These are phyloP conservation scores for Trachymyrmex cornetzi DNA, from an alignment of 1,140 invertebrate genomes.

Conservation along the genomic window DNA sequence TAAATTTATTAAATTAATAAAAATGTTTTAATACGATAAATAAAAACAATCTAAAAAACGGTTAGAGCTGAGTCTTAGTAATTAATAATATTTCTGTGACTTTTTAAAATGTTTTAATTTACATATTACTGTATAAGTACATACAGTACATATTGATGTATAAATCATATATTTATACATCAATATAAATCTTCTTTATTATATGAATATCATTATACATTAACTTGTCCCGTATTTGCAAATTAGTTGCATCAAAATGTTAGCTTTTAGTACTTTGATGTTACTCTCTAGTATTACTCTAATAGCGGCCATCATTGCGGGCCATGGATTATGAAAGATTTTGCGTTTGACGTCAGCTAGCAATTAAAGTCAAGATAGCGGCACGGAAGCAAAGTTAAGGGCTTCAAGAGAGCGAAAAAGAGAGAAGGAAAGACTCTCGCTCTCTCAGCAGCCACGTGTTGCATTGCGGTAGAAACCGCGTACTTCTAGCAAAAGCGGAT, in stretches of 20 bases:
- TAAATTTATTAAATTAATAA: background rate
- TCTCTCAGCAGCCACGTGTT: conserved; percentile 47
- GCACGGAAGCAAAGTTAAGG: conserved; percentile 75
- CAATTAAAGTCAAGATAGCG: conserved; percentile 72
- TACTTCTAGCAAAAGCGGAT: conserved; percentile 65
- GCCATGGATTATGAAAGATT: conserved; percentile 26
- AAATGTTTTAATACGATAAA: background rate
- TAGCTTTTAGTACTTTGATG: background rate
- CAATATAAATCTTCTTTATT: background rate
- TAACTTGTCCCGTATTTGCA: background rate
- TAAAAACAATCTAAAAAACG: too few relatives aligned
- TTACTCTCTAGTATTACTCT: conserved; percentile 4
- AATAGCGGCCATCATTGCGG: conserved; percentile 11
- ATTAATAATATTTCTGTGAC: too few relatives aligned
- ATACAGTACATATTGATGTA: too few relatives aligned
- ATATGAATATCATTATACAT: background rate
- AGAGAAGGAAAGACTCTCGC: background rate
- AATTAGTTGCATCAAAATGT: background rate
- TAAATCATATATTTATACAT: background rate
- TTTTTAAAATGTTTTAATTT: too few relatives aligned
- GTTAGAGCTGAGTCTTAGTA: too few relatives aligned
- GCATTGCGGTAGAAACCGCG: conserved; percentile 42
- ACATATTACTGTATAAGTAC: too few relatives aligned
- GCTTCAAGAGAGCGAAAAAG: conserved; percentile 6
- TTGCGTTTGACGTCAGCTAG: conserved; percentile 64